Evolutionary conservation across 2,113 vertebrate species (phyloP).

Genomic region (Semnornis frantzii): DNA sequence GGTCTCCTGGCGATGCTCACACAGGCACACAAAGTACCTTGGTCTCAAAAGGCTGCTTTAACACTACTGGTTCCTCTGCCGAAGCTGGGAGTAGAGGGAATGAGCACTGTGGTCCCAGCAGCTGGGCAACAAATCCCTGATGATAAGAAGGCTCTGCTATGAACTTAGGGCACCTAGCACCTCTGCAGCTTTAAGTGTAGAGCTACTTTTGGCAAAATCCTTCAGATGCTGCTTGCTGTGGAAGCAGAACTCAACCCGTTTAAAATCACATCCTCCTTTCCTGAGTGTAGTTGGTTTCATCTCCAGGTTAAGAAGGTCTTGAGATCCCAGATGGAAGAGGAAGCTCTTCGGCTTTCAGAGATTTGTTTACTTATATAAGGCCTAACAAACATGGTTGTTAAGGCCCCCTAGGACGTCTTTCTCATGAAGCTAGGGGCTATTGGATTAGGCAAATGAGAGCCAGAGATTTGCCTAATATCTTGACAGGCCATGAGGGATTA

Average conservation of each 20-base stretch:
- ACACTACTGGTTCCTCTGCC: neutral
- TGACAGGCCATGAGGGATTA: slow-evolving; percentile 84
- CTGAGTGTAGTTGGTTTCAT: neutral
- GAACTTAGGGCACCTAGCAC: neutral
- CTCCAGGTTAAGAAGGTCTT: slow-evolving; percentile 16
- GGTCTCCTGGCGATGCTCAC: neutral
- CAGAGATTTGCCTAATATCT: slow-evolving; percentile 72
- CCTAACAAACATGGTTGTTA: slow-evolving; percentile 78
- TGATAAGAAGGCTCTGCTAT: neutral
- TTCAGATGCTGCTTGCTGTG: neutral
- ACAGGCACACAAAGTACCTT: neutral
- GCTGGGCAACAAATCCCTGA: neutral
- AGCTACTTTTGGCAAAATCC: neutral
- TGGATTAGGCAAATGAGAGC: slow-evolving; percentile 86
- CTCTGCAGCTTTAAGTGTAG: neutral
- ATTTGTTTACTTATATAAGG: slow-evolving; percentile 86
- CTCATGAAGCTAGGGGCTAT: slow-evolving; percentile 73
- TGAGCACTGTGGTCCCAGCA: neutral
- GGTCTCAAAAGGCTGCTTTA: neutral
- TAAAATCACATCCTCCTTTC: neutral
- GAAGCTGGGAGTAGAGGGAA: neutral
- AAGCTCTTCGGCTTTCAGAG: slow-evolving; percentile 62
- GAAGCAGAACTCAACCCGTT: slow-evolving; percentile 10
- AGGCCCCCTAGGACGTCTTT: slow-evolving; percentile 74
- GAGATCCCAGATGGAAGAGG: slow-evolving; percentile 55